Conservation (phyloP, 2,888 invertebrate genomes). For the Eupithecia exiguata region DNA sequence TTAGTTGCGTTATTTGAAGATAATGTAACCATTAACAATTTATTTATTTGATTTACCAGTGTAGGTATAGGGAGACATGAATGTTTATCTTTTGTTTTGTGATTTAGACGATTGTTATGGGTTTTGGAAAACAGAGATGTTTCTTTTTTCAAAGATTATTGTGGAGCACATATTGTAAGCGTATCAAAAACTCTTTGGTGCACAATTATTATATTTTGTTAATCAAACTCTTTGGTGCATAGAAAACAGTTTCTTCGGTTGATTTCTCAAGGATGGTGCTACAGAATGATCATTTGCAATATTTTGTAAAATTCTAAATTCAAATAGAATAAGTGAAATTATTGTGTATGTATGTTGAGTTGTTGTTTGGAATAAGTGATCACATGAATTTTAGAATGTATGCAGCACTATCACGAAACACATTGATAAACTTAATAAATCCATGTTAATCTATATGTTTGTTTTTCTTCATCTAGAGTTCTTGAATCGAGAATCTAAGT, state of each 20-base stretch:
- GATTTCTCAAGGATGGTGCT: conserved; percentile 51
- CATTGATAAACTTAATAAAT: conserved; percentile 80
- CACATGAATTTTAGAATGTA: conserved; percentile 75
- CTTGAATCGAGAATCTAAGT: not conserved
- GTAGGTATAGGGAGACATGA: conserved; percentile 43
- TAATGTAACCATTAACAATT: conserved; percentile 45
- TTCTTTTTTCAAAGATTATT: not conserved
- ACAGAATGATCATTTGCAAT: conserved; percentile 47
- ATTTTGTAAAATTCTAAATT: conserved; percentile 29
- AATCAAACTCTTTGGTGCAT: not conserved
- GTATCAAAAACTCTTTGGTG: not conserved
- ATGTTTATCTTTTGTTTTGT: conserved; percentile 61
- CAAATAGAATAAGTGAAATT: conserved; percentile 21
- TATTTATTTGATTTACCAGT: conserved; percentile 54
- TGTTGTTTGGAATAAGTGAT: conserved; percentile 62
- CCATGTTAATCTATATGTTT: conserved; percentile 74
- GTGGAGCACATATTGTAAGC: not conserved
- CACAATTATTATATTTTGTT: not conserved
- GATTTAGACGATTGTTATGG: conserved; percentile 47
- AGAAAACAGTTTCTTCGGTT: not conserved
- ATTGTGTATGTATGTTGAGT: conserved; percentile 54
- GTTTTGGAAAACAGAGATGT: conserved; percentile 9
- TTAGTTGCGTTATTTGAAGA: conserved; percentile 39
- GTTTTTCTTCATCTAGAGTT: conserved; percentile 6
- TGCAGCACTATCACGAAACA: conserved; percentile 78